A percentile compares a stretch with the other conserved stretches of the same genome.
phyloP scores from a whole-genome alignment of 2,113 vertebrate genomes.

The Callipepla squamata region DNA sequence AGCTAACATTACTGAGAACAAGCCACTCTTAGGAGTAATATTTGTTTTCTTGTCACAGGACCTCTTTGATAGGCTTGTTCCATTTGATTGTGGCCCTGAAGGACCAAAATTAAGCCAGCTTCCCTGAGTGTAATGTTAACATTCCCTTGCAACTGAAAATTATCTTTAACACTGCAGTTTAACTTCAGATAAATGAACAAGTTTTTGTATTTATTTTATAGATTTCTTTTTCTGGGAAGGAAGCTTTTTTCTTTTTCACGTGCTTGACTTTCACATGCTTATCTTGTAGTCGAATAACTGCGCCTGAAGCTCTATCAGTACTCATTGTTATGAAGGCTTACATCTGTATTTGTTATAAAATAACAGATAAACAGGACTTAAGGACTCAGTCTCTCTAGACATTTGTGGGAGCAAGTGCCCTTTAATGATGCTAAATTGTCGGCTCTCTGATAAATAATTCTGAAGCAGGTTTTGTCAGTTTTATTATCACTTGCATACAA shows the following conservation, averaged over 20 bases:
- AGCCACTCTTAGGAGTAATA: neutral
- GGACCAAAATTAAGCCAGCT: neutral
- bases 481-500: neutral
- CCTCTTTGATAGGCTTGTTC: neutral
- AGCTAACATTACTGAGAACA: conserved; percentile 1
- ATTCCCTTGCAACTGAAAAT: neutral
- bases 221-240: neutral
- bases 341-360: neutral
- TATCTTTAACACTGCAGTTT: neutral
- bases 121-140: neutral
- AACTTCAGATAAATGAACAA: neutral
- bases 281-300: neutral
- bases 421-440: neutral
- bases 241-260: neutral
- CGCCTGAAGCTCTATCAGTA: neutral
- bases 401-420: neutral
- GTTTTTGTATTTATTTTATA: neutral
- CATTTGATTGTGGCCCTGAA: conserved; percentile 10
- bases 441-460: neutral
- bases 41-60: conserved; percentile 22
- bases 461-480: neutral
- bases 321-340: neutral
- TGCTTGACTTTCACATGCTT: neutral
- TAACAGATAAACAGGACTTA: neutral
- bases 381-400: neutral